Evolutionary conservation across 2,113 vertebrate genomes (phyloP).

Genomic region (Leuciscus idus): DNA sequence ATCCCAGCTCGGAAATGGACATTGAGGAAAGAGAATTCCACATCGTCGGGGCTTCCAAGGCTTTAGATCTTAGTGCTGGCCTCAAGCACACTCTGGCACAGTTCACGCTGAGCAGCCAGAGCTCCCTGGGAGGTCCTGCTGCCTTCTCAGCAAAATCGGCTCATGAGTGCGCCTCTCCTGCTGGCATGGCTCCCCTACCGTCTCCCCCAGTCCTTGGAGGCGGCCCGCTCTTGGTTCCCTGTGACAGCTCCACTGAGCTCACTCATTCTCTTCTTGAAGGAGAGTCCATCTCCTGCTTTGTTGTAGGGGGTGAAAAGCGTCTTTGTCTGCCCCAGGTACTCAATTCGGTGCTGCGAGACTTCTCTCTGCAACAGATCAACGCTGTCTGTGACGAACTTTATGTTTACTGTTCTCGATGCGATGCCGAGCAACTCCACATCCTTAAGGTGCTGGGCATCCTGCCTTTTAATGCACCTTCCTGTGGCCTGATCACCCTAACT

Average conservation of each 20-base stretch:
- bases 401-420: slow-evolving; percentile 95
- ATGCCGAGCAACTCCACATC: slow-evolving; percentile 94
- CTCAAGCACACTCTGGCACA: slow-evolving; percentile 97
- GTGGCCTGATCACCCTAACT: slow-evolving; percentile 94
- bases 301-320: slow-evolving; percentile 96
- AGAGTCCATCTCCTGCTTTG: slow-evolving; percentile 96
- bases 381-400: slow-evolving; percentile 95
- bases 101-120: slow-evolving; percentile 97
- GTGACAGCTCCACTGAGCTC: slow-evolving; percentile 95
- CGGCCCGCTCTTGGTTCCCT: slow-evolving; percentile 92
- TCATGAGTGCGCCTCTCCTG: slow-evolving; percentile 83
- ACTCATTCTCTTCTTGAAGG: slow-evolving; percentile 93
- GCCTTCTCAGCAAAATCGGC: slow-evolving; percentile 93
- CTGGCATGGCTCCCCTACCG: slow-evolving; percentile 83
- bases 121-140: slow-evolving; percentile 93
- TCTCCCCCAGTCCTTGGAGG: slow-evolving; percentile 90
- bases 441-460: slow-evolving; percentile 97
- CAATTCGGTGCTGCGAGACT: slow-evolving; percentile 96
- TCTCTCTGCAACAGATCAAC: slow-evolving; percentile 97
- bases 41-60: slow-evolving; percentile 76
- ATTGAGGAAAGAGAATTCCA: slow-evolving; percentile 73
- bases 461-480: slow-evolving; percentile 95
- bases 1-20: slow-evolving; percentile 72
- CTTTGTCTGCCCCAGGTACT: slow-evolving; percentile 96
- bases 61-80: slow-evolving; percentile 92